Percentiles rank a stretch among this genome's conserved stretches.
phyloP scores from a whole-genome alignment of 2,888 invertebrate species.

The Macroteleia sp. region DNA sequence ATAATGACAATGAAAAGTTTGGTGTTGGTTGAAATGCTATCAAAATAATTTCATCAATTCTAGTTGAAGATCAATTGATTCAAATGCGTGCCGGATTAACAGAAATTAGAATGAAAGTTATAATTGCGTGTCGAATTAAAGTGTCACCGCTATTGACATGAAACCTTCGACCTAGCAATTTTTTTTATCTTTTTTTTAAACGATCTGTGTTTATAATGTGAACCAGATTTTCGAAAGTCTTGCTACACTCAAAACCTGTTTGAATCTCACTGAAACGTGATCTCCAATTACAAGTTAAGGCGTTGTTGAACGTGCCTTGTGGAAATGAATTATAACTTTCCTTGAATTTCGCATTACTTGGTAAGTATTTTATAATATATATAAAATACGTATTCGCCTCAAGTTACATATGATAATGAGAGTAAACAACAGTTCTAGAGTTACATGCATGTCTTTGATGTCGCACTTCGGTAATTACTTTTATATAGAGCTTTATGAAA shows the following conservation, averaged over 20 bases:
- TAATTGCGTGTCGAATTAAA: conserved; percentile 43
- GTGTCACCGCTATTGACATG: conserved; percentile 43
- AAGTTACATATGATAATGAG: conserved; percentile 55
- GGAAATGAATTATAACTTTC: conserved; percentile 63
- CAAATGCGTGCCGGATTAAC: not conserved
- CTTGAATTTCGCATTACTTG: conserved; percentile 56
- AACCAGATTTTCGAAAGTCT: conserved; percentile 74
- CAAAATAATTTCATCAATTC: conserved; percentile 10
- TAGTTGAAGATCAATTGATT: not conserved
- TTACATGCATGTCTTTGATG: too few species aligned
- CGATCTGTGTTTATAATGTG: conserved; percentile 46
- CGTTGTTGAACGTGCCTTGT: conserved; percentile 55
- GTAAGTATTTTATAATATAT: conserved; percentile 52
- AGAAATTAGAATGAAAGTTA: conserved; percentile 13
- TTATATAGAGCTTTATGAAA: conserved; percentile 9
- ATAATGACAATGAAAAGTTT: not conserved
- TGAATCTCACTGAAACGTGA: conserved; percentile 66
- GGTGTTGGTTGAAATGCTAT: not conserved
- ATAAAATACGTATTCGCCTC: conserved; percentile 47
- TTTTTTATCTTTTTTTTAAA: too few species aligned
- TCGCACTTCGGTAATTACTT: conserved; percentile 45
- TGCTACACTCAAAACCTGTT: conserved; percentile 68
- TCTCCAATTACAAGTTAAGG: conserved; percentile 71
- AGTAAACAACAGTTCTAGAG: conserved; percentile 53
- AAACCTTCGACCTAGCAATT: conserved; percentile 41